Percentiles rank a stretch among this genome's conserved stretches.
Conservation (phyloP, 1,140 invertebrate genomes). For the Muscidifurax raptorellus region DNA sequence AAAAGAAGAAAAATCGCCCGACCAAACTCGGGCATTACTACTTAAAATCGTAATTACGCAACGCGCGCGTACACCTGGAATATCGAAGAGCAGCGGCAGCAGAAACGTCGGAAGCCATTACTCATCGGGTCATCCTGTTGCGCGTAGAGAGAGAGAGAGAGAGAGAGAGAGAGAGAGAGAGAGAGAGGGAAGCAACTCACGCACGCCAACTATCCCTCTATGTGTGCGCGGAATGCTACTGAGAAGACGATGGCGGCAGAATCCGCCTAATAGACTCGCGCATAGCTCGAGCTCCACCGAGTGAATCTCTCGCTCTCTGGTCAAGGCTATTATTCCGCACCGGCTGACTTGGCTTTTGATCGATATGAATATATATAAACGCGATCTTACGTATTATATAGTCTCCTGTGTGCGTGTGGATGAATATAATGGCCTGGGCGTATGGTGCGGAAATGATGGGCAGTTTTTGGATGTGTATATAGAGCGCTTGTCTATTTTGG, state of each 20-base stretch:
- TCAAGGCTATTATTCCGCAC: background rate
- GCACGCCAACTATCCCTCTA: background rate
- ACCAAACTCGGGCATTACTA: background rate
- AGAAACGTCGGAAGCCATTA: background rate
- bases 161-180: too few species aligned
- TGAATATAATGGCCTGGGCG: too few species aligned
- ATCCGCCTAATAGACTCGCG: background rate
- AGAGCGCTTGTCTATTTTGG: too few species aligned
- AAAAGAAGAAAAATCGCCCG: background rate
- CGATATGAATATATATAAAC: background rate
- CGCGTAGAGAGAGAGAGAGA: background rate
- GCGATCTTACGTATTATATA: too few species aligned
- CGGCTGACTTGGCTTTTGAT: background rate
- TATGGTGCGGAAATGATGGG: too few species aligned
- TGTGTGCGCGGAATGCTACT: background rate
- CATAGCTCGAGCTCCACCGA: background rate
- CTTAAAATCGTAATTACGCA: background rate
- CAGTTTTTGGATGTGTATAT: too few species aligned
- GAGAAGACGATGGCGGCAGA: background rate
- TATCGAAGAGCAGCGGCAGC: background rate
- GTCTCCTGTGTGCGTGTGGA: too few species aligned
- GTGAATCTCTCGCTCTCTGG: background rate
- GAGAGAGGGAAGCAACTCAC: background rate
- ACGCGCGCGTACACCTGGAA: too few species aligned
- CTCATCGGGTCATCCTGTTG: constrained; percentile 29